phyloP scores from a whole-genome alignment of 2,888 invertebrate species.

The Leptopilina myrica region DNA sequence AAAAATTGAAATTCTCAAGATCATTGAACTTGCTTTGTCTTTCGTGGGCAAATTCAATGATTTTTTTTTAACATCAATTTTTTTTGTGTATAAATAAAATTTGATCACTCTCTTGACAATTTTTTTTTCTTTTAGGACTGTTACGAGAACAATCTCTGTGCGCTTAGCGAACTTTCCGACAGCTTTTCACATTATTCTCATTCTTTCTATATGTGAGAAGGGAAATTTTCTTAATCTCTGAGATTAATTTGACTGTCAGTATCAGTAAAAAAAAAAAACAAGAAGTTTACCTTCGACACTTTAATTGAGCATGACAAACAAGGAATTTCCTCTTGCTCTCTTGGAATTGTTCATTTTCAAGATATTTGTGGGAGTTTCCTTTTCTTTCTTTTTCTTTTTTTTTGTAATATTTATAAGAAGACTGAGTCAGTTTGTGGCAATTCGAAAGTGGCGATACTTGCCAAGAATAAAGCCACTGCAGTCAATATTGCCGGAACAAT shows the following conservation, averaged over 20 bases:
- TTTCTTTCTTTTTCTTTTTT: neutral
- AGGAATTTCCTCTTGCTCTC: constrained; percentile 20
- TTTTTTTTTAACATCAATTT: neutral
- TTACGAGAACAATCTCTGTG: constrained; percentile 34
- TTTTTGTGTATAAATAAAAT: constrained; percentile 12
- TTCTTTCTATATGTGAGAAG: too few relatives aligned
- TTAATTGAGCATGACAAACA: constrained; percentile 32
- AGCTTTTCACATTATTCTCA: neutral
- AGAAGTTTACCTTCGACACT: constrained; percentile 20
- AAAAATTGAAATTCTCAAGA: neutral
- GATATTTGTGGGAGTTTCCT: constrained; percentile 23
- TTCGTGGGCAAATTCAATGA: constrained; percentile 7
- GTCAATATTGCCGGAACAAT: constrained; percentile 76
- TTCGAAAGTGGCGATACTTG: constrained; percentile 74
- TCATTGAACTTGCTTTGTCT: neutral
- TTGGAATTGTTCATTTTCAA: constrained; percentile 28
- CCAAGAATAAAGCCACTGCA: constrained; percentile 73
- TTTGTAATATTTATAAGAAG: constrained; percentile 69
- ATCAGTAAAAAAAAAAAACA: neutral
- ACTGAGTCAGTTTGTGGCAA: constrained; percentile 76
- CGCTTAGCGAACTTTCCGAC: constrained; percentile 26
- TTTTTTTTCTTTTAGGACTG: neutral
- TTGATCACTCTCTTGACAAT: constrained; percentile 11
- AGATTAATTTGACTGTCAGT: constrained; percentile 3
- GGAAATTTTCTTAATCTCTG: neutral